phyloP scores from a whole-genome alignment of 2,113 vertebrate species.

The Bungarus multicinctus region DNA sequence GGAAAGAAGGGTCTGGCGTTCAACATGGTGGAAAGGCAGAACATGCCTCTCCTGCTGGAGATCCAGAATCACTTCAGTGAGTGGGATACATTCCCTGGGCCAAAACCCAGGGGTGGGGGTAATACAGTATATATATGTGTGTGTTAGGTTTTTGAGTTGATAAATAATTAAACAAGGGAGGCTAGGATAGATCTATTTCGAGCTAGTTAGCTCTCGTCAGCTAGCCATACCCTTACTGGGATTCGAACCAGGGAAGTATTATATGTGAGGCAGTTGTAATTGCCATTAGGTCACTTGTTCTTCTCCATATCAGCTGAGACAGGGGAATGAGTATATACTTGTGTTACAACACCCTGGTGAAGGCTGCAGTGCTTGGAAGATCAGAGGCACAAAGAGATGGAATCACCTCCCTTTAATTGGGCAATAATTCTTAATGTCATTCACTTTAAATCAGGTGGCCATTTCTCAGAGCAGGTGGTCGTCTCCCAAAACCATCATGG shows the following conservation, averaged over 20 bases:
- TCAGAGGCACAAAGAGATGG: neutral
- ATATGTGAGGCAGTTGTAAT: too few relatives aligned
- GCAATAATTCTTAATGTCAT: neutral
- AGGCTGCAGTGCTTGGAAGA: neutral
- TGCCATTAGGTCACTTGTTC: too few relatives aligned
- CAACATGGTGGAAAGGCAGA: conserved; percentile 66
- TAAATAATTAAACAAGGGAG: too few relatives aligned
- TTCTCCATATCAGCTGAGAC: too few relatives aligned
- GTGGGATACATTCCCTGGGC: conserved; percentile 12
- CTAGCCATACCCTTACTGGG: too few relatives aligned
- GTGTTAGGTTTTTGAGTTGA: too few relatives aligned
- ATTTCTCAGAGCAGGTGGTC: neutral
- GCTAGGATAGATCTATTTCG: too few relatives aligned
- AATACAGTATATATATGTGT: neutral
- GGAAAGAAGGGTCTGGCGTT: conserved; percentile 73
- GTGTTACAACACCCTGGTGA: too few relatives aligned
- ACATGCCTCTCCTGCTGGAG: conserved; percentile 40
- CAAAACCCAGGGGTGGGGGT: neutral
- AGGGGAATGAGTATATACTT: too few relatives aligned
- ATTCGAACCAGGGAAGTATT: too few relatives aligned
- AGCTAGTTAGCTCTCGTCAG: too few relatives aligned
- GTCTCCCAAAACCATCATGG: neutral
- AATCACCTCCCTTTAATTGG: neutral
- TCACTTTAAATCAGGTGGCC: neutral
- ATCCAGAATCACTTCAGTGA: conserved; percentile 75